These are phyloP conservation scores for Thalassoma bifasciatum DNA, from an alignment of 2,113 vertebrate species.

Conservation along the genomic window DNA sequence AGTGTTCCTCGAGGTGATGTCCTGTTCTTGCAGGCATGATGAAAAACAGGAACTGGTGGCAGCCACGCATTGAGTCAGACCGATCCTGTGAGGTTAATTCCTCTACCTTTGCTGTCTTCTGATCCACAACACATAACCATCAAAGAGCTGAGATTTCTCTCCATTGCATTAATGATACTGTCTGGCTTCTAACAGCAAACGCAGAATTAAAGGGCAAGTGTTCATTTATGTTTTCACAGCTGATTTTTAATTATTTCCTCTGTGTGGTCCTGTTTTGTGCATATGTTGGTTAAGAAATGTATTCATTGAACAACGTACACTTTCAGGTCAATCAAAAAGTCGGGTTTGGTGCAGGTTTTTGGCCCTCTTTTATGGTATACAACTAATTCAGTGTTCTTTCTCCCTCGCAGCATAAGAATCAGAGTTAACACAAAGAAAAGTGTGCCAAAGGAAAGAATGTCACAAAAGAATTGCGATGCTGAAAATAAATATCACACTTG, in stretches of 20 bases:
- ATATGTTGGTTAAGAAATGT: constrained; percentile 15
- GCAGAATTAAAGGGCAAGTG: constrained; percentile 72
- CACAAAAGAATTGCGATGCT: constrained; percentile 33
- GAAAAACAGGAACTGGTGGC: constrained; percentile 56
- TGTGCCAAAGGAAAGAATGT: constrained; percentile 31
- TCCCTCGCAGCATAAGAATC: constrained; percentile 28
- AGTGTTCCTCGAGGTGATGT: constrained; percentile 53
- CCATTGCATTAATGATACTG: constrained; percentile 73
- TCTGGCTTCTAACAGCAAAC: constrained; percentile 64
- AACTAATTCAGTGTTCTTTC: constrained; percentile 50
- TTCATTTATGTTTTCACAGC: constrained; percentile 62
- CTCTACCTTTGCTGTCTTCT: constrained; percentile 59
- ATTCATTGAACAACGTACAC: constrained; percentile 54
- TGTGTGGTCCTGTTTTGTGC: constrained; percentile 15
- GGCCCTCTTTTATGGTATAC: constrained; percentile 27
- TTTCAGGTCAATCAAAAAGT: constrained; percentile 52
- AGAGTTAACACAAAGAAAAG: constrained; percentile 31
- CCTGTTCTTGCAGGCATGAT: constrained; percentile 40
- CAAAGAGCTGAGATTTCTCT: constrained; percentile 69
- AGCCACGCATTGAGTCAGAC: constrained; percentile 44
- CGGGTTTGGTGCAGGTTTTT: constrained; percentile 34
- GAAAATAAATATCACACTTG: constrained; percentile 39
- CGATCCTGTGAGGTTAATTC: constrained; percentile 59
- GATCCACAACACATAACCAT: constrained; percentile 59
- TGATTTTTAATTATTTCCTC: constrained; percentile 64